A percentile compares a stretch with the other conserved stretches of the same genome.
Evolutionary conservation across 1,140 invertebrate genomes (phyloP).

Genomic region (Eueides isabella): DNA sequence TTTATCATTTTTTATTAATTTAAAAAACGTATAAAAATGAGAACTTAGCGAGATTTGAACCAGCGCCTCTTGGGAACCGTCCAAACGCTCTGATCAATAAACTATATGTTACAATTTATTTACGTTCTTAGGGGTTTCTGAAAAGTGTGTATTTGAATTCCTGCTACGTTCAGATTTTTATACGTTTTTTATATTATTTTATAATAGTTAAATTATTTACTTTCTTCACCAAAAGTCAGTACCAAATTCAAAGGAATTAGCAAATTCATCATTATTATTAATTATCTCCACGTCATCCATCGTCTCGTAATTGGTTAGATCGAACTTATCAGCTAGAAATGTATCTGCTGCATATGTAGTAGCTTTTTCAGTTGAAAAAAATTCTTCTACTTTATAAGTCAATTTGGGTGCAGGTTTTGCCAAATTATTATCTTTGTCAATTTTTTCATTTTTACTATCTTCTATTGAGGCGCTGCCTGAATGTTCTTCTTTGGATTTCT

Average conservation of each 20-base stretch:
- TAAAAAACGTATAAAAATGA: no score
- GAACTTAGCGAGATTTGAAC: no score
- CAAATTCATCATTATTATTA: conserved; percentile 46
- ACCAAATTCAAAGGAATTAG: conserved; percentile 56
- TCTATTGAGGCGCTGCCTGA: background rate
- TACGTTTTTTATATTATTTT: no score
- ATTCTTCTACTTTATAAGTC: conserved; percentile 48
- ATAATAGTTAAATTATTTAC: no score
- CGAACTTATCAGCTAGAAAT: conserved; percentile 73
- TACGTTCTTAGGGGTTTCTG: no score
- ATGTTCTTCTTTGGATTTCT: conserved; percentile 21
- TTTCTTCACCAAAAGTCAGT: conserved; percentile 48
- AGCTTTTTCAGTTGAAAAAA: conserved; percentile 67
- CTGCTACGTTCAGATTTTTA: no score
- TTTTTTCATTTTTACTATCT: conserved; percentile 20
- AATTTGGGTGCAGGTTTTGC: conserved; percentile 32
- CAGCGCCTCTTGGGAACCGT: no score
- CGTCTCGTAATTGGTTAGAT: conserved; percentile 63
- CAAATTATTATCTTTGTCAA: conserved; percentile 19
- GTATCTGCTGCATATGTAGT: conserved; percentile 58
- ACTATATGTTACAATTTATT: no score
- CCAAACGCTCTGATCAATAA: no score
- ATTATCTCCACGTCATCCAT: conserved; percentile 45
- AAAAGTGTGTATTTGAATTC: no score
- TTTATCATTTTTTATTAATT: no score